phyloP scores from a whole-genome alignment of 64 coral and sea anemone species.

The Montipora foliosa region DNA sequence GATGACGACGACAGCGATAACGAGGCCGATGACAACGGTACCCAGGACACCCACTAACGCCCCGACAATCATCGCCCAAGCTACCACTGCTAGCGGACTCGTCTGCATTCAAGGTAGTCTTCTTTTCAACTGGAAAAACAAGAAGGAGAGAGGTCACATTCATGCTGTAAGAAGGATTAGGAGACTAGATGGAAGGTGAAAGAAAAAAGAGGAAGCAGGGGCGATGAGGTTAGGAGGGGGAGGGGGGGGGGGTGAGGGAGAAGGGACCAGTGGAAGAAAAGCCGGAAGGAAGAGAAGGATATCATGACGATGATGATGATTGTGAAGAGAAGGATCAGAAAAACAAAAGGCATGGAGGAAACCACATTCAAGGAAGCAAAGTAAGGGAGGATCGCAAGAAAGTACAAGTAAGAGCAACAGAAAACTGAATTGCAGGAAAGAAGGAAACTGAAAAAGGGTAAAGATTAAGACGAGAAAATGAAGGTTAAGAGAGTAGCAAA shows the following conservation, averaged over 20 bases:
- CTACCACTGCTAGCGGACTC: neutral
- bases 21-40: conserved; percentile 10
- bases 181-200: neutral
- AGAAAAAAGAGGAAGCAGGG: neutral
- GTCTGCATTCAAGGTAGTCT: neutral
- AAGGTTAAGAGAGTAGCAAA: too few relatives aligned
- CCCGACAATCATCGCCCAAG: conserved; percentile 23
- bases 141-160: neutral
- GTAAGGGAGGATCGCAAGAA: too few relatives aligned
- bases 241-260: neutral
- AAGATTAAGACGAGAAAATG: too few relatives aligned
- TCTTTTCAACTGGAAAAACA: neutral
- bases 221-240: too few relatives aligned
- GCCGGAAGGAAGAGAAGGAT: neutral
- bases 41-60: conserved; percentile 19
- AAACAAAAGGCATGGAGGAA: neutral
- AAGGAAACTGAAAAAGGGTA: too few relatives aligned
- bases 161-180: neutral
- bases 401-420: too few relatives aligned
- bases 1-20: conserved; percentile 1
- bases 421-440: too few relatives aligned
- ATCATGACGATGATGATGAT: too few relatives aligned
- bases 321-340: neutral
- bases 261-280: neutral
- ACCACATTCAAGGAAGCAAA: too few relatives aligned